Base-by-base conservation (phyloP, 2,797 vertebrate species). In the Hapalemur alaotrensis region DNA sequence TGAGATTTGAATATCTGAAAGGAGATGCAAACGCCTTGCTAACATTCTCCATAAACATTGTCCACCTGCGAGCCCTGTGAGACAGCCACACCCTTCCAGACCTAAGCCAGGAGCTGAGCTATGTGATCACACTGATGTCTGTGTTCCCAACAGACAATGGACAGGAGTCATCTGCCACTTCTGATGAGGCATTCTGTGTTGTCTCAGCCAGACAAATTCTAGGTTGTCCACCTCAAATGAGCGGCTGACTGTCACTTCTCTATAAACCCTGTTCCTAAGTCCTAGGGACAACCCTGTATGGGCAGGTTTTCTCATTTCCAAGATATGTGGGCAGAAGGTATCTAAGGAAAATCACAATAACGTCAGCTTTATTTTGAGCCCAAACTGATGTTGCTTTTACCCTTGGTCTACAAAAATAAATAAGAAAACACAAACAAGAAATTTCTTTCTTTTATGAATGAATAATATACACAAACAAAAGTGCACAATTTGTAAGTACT, bases 321-420 rank as follows among this genome's bases (percentile, higher is more conserved):
- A 84, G n/a, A 5, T 73, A 17, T 8, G 0, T 18, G 23, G 12
- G 11, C 35, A 93, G 28, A 81, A 23, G 8, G 7, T n/a, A 80
- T 46, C 18, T 12, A 81, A 5, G 5, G 12, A 28, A 86, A 17
- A 18, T 48, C 46, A 54, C 0, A 2, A 59, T 5, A 54, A 65
- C 2, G 1, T 38, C 35, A 43, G 54, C 48, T 80, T 73, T 72
- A 17, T 50, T 81, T n/a, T 81, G 25, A 94, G 41, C 30, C 54
- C 57, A 80, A 52, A 20, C 0, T 84, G 50, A 38, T 22, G 13
- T 18, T 75, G 46, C 8, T 72, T 83, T 92, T 35, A 43, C 1
- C 93, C 12, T 28, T 65, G 4, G 54, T 70, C 6, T 70, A 70
- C 3, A 83, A 85, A 91, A 95, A 82, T 86, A 91, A 88, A 63